Base-by-base conservation (phyloP, 2,888 invertebrate species). In the Eudasyphora cyanicolor region DNA sequence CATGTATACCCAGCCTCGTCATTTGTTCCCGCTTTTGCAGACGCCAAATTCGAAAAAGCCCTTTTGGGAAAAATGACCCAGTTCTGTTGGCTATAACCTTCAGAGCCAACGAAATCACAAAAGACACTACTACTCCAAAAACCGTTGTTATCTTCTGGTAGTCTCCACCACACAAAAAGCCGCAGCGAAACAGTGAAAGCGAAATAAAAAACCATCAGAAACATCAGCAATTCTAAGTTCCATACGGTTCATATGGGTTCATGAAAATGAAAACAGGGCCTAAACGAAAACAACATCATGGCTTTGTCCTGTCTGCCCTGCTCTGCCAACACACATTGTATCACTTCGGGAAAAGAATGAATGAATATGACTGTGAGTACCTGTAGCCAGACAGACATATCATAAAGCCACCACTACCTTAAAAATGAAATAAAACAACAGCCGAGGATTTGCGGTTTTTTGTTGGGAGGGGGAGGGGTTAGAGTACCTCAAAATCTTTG, bases 401-500 rank as follows among this genome's bases (percentile, higher is more conserved):
- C 54, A 54, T 8, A 38, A 38, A 38, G 14, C 38, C 8, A 2
- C 8, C 38, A 38, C 35, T 8, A 35, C 35, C 4, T 35, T 4
- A 35, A 35, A 35, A 35, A 35, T 8, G 8, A 35, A 35, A 35
- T 6, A 45, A 45, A 64, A 62, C 62, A 29, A 64, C 24, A 17
- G 38, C 19, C 17, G 35, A 5, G 62, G 17, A 12, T 14, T 42
- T 78, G 42, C 42, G 49, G 49, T 29, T 69, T 74, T n/a, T 12
- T 60, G 19, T 64, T 62, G 29, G 24, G n/a, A n/a, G n/a, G n/a
- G n/a, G n/a, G n/a, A n/a, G n/a, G n/a, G 29, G 32, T 70, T 76
- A 10, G 14, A 29, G 51, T n/a, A n/a, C n/a, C 69, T 74, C 71
- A 80, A n/a, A 77, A 71, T 75, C 74, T 80, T 64, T 74, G 32